phyloP scores from a whole-genome alignment of 2,888 invertebrate genomes.

The Cataglyphis altisquamis region DNA sequence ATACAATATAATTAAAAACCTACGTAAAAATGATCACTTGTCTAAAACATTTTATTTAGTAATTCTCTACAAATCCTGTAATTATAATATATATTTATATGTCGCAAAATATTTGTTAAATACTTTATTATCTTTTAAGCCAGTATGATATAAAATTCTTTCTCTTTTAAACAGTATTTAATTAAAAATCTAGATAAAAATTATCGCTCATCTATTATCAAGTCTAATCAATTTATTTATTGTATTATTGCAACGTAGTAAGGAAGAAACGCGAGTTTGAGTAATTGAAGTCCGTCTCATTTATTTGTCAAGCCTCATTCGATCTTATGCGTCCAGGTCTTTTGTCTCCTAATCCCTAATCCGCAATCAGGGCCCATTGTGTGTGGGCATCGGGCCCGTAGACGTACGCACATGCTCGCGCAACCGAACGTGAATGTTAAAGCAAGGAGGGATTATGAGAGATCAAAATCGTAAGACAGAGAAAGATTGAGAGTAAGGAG shows the following conservation, averaged over 20 bases:
- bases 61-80: not conserved
- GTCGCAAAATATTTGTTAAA: not conserved
- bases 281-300: constrained; percentile 55
- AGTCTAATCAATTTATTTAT: not conserved
- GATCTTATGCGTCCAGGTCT: constrained; percentile 57
- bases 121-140: not conserved
- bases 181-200: not conserved
- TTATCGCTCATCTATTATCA: not conserved
- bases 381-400: constrained; percentile 76
- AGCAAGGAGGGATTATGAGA: constrained; percentile 78
- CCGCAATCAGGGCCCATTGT: constrained; percentile 85
- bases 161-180: too few species aligned
- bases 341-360: constrained; percentile 84
- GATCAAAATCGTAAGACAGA: constrained; percentile 77
- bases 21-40: too few species aligned
- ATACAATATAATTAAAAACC: too few species aligned
- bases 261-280: constrained; percentile 10
- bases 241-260: constrained; percentile 7
- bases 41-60: not conserved
- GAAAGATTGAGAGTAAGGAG: constrained; percentile 45
- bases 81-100: not conserved
- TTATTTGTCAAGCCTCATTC: constrained; percentile 55
- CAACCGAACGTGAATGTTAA: constrained; percentile 68
- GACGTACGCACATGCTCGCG: constrained; percentile 71
- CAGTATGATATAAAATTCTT: not conserved